Base-by-base conservation (phyloP, 1,140 invertebrate genomes). In the Anastrepha obliqua region DNA sequence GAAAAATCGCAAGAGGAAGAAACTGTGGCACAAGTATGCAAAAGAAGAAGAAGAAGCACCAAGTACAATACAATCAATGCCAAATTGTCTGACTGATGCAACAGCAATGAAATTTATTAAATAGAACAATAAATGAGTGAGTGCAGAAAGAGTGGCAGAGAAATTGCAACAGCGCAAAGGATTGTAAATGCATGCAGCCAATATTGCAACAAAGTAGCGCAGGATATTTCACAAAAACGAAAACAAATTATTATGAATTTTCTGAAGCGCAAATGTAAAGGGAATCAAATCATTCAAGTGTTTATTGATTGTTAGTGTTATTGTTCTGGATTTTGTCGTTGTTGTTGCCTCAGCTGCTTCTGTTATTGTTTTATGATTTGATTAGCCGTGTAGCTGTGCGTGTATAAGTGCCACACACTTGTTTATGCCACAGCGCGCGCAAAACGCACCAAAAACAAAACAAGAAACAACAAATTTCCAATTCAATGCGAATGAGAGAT, bases 351-450 rank as follows among this genome's bases (percentile, higher is more conserved):
- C 29, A 29, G 47, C 3, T 81, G n/a, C 11, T 17, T 17, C 74
- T 20, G 47, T 81, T 81, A 81, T 81, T 81, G 74, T 55, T 81
- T 81, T 55, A 81, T 81, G 74, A 55, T 81, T 81, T 81, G 74
- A 81, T 81, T 81, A 81, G 74, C 74, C 55, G 74, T 55, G 44
- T 55, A 81, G 74, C 20, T 81, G 9, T 51, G 47, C 74, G 47
- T 81, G 5, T 11, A 81, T 55, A 55, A 81, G 47, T 55, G 47
- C 51, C 47, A 47, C 74, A 81, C 44, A 67, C 64, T 67, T 29
- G 11, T 74, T 74, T 47, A 74, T 74, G 70, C 70, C 44, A 74
- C 70, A 74, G 9, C 42, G 20, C n/a, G n/a, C n/a, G 3, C 5
- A 67, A 29, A 67, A 29, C 17, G n/a, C 29, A 39, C 20, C 60